Percentiles rank a stretch among this genome's conserved stretches.
These are phyloP conservation scores for Sminthopsis crassicaudata DNA, from an alignment of 2,113 vertebrate genomes.

Conservation along the genomic window DNA sequence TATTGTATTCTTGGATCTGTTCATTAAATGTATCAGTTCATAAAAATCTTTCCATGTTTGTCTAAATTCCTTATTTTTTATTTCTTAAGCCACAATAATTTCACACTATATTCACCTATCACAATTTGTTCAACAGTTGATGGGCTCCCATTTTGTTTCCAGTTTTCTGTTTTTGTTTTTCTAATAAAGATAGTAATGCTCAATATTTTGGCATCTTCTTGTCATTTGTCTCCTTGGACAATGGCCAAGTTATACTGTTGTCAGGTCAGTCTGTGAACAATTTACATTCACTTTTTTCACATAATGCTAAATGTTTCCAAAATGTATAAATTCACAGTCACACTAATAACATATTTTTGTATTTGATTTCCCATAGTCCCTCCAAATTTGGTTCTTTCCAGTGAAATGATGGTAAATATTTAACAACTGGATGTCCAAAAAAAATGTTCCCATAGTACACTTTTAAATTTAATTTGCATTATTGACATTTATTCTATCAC, in stretches of 20 bases:
- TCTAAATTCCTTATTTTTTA: neutral
- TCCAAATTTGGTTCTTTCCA: neutral
- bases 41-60: neutral
- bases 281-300: neutral
- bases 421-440: neutral
- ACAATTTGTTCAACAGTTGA: neutral
- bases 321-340: neutral
- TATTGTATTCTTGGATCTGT: neutral
- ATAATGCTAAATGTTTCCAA: neutral
- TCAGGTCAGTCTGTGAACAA: neutral
- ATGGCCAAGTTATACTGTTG: neutral
- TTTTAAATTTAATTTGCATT: neutral
- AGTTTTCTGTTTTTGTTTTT: neutral
- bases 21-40: neutral
- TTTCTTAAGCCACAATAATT: neutral
- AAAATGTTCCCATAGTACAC: neutral
- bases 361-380: neutral
- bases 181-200: neutral
- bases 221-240: neutral
- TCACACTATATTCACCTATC: neutral
- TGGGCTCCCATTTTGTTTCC: neutral
- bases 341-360: neutral
- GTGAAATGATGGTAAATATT: neutral
- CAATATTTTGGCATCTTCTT: neutral
- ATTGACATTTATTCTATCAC: neutral